Evolutionary conservation across 1,140 invertebrate genomes (phyloP), one percentile per base, ranked within the genome.

Genomic region (Philopotamus ludificatus): DNA sequence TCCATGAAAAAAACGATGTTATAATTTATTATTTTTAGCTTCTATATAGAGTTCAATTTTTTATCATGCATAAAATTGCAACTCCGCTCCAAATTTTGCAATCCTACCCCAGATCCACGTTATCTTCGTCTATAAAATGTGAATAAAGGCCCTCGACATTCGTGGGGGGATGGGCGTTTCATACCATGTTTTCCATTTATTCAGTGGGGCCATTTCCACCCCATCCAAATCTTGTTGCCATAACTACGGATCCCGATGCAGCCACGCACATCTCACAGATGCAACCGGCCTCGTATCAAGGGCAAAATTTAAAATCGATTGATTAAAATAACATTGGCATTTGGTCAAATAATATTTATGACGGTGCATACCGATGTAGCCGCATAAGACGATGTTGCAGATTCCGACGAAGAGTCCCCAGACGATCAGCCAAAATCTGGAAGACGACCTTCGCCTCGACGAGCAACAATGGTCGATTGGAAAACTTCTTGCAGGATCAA

Each of bases 341-440:
- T 44, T 12, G 20, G 20, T 44, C 3, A 18, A 44, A n/a, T n/a
- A n/a, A 18, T 47, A 65, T 50, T 47, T 47, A n/a, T n/a, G n/a
- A n/a, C n/a, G n/a, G n/a, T n/a, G n/a, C n/a, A n/a, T n/a, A 67
- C 68, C 68, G 57, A 70, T 70, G 47, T 70, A 70, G 25, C 68
- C 65, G 44, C 68, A 70, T 4, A 70, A 28, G 21, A 62, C 68
- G 44, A 70, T 61, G 54, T 70, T 70, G 68, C 65, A 61, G 42
- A 65, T 65, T 21, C 65, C 68, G 16, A 70, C 45, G 41, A 70
- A 28, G 42, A 70, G 26, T 42, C 64, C 61, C 55, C 65, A 67
- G 1, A 34, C 15, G n/a, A 65, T 44, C 26, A 67, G 26, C 57
- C 61, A 70, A 10, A 45, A 55, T 25, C 50, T 51, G 16, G 49